Evolutionary conservation across 2,113 vertebrate species (phyloP).

Genomic region (Passer domesticus): DNA sequence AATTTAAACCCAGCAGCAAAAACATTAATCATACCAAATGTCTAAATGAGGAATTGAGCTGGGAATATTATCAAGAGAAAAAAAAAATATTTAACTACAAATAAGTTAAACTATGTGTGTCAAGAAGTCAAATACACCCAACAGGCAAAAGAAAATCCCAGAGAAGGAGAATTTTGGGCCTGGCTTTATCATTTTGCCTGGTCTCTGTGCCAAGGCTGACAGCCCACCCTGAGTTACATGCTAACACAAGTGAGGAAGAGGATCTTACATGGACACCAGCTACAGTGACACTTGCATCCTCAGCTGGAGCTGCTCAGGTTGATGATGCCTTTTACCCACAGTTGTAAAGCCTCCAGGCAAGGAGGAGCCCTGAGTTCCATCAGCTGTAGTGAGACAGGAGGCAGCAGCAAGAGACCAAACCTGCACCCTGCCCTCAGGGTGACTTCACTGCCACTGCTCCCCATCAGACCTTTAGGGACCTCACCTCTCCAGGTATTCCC

Average conservation of each 20-base stretch:
- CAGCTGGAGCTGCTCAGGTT: background rate
- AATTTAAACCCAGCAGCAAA: background rate
- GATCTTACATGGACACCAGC: background rate
- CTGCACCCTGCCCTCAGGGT: background rate
- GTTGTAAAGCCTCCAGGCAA: background rate
- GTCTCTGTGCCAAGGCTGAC: background rate
- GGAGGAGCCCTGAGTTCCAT: background rate
- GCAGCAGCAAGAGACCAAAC: background rate
- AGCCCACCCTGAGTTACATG: background rate
- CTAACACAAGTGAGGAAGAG: background rate
- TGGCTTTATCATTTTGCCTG: background rate
- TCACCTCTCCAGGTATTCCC: background rate
- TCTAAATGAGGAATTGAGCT: slow-evolving; percentile 30
- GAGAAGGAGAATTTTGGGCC: background rate
- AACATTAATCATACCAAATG: slow-evolving; percentile 51
- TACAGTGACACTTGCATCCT: background rate
- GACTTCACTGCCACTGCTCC: accelerated
- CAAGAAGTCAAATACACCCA: background rate
- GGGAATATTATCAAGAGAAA: slow-evolving; percentile 17
- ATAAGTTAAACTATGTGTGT: background rate
- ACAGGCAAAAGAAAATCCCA: background rate
- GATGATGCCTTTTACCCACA: background rate
- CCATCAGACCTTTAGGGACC: background rate
- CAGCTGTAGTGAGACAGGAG: background rate
- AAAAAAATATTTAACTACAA: slow-evolving; percentile 21